Evolutionary conservation across 2,113 vertebrate genomes (phyloP).

Genomic region (Arenaria interpres): DNA sequence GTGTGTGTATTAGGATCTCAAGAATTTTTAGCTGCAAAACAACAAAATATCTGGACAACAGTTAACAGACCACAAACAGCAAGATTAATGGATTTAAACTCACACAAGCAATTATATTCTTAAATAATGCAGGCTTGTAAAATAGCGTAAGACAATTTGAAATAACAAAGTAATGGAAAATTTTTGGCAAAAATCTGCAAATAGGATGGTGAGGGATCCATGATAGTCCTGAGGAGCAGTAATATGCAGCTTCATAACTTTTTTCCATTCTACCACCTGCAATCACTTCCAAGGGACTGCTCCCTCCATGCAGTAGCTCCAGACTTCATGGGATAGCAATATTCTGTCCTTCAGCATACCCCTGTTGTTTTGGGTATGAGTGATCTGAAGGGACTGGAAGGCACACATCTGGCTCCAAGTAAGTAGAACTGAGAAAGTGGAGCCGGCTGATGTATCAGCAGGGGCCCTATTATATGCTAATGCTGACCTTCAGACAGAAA

Average conservation of each 20-base stretch:
- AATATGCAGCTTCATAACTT: neutral
- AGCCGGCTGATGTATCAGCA: neutral
- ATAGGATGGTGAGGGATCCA: neutral
- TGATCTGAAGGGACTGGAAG: neutral
- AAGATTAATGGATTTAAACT: neutral
- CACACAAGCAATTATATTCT: neutral
- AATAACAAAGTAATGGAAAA: neutral
- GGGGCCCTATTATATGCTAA: neutral
- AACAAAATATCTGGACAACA: neutral
- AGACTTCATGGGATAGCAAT: neutral
- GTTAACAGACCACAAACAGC: neutral
- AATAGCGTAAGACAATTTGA: neutral
- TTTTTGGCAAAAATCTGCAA: neutral
- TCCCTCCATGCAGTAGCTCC: neutral
- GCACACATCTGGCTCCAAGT: neutral
- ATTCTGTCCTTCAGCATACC: neutral
- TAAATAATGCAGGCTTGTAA: neutral
- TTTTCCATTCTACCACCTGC: neutral
- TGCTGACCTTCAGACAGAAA: conserved; percentile 10
- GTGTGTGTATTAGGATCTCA: neutral
- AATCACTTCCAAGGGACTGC: neutral
- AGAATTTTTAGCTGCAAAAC: neutral
- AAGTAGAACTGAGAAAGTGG: neutral
- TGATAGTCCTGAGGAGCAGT: neutral
- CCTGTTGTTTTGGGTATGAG: neutral